phyloP scores from a whole-genome alignment of 2,113 vertebrate species.

The Thalassarche chlororhynchos region DNA sequence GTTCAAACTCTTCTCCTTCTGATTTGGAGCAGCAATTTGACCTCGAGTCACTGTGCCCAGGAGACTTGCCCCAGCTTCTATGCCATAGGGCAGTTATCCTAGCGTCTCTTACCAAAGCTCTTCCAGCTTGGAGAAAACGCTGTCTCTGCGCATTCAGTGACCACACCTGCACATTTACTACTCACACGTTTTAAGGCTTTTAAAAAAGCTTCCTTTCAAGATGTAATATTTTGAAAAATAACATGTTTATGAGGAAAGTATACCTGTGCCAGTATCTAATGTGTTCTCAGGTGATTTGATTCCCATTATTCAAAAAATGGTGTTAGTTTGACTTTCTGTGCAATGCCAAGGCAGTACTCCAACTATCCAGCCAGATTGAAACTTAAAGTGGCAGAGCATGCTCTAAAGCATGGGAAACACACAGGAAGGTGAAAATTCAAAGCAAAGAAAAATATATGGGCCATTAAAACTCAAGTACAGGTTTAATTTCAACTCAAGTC shows the following conservation, averaged over 20 bases:
- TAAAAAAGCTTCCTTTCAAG: neutral
- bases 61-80: neutral
- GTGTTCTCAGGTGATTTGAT: neutral
- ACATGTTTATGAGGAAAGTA: neutral
- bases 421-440: neutral
- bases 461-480: neutral
- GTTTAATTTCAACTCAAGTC: neutral
- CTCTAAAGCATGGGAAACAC: neutral
- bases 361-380: neutral
- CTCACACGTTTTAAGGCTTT: fast-evolving
- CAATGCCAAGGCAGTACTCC: neutral
- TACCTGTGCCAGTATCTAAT: neutral
- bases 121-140: neutral
- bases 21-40: neutral
- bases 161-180: neutral
- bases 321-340: neutral
- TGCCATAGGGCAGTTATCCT: neutral
- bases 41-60: neutral
- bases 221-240: neutral
- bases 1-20: neutral
- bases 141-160: neutral
- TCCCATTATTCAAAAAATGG: neutral
- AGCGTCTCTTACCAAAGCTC: neutral
- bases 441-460: neutral
- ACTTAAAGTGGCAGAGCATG: neutral